These are phyloP conservation scores for Cyrtorhinus lividipennis DNA, from an alignment of 1,140 invertebrate genomes.

Conservation along the genomic window DNA sequence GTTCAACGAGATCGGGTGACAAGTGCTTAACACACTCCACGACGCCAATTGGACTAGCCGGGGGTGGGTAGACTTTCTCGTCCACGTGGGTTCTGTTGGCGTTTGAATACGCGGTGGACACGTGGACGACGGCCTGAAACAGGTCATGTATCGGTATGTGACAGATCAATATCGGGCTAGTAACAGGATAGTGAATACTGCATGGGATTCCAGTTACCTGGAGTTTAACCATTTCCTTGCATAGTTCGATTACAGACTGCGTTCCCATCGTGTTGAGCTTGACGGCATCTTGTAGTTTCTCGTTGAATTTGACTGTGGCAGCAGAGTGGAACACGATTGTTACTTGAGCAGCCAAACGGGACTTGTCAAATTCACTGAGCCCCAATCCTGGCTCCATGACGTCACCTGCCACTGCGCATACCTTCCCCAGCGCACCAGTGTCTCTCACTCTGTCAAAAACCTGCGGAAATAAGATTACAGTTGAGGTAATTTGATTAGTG, in stretches of 20 bases:
- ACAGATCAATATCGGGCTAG: background rate
- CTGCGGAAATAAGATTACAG: slow-evolving; percentile 25
- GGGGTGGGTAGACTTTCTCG: slow-evolving; percentile 55
- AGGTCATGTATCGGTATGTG: no score
- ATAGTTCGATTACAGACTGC: slow-evolving; percentile 27
- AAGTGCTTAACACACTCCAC: slow-evolving; percentile 43
- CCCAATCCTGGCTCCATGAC: slow-evolving; percentile 39
- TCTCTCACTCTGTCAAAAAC: slow-evolving; percentile 33
- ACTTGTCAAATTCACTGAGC: slow-evolving; percentile 27
- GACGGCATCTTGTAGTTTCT: slow-evolving; percentile 27
- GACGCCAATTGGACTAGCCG: slow-evolving; percentile 44
- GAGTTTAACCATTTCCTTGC: slow-evolving; percentile 32
- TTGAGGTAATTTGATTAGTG: no score
- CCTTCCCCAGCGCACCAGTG: slow-evolving; percentile 32
- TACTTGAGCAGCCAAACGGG: slow-evolving; percentile 41
- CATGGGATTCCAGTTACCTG: slow-evolving; percentile 27
- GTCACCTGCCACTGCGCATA: slow-evolving; percentile 42
- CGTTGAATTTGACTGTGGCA: slow-evolving; percentile 40
- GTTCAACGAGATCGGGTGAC: slow-evolving; percentile 40
- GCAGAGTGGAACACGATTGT: slow-evolving; percentile 56
- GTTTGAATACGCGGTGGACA: slow-evolving; percentile 81
- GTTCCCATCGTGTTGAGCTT: slow-evolving; percentile 30
- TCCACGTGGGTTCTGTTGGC: slow-evolving; percentile 50
- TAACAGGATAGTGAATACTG: background rate
- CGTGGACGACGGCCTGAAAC: slow-evolving; percentile 57